Conservation (phyloP, 2,888 invertebrate genomes). For the Drosophila falleni region DNA sequence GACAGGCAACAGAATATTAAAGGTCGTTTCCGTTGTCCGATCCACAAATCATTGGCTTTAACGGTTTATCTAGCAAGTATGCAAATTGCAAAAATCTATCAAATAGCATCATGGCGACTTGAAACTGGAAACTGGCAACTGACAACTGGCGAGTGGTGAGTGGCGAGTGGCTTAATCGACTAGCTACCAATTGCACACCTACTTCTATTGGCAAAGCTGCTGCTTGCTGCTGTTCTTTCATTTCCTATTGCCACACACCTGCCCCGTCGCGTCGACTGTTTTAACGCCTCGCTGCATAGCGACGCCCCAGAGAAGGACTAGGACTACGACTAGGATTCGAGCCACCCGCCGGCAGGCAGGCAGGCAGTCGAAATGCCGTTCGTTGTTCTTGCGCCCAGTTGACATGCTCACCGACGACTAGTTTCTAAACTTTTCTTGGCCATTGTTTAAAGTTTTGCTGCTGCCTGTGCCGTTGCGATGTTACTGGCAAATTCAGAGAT, state of each 20-base stretch:
- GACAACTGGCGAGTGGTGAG: slow-evolving; percentile 4
- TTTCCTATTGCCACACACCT: slow-evolving; percentile 30
- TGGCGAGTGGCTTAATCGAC: slow-evolving; percentile 41
- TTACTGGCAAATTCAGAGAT: slow-evolving; percentile 73
- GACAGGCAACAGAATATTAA: slow-evolving; percentile 44
- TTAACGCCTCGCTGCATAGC: slow-evolving; percentile 70
- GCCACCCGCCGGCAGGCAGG: slow-evolving; percentile 62
- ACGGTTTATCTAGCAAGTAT: slow-evolving; percentile 50
- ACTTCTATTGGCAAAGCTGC: slow-evolving; percentile 11
- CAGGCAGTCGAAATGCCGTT: slow-evolving; percentile 56
- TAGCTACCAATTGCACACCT: slow-evolving; percentile 23
- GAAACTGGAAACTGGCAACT: neutral
- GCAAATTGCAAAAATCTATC: slow-evolving; percentile 68
- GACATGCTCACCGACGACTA: slow-evolving; percentile 76
- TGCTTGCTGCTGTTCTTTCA: slow-evolving; percentile 19
- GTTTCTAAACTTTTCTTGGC: slow-evolving; percentile 74
- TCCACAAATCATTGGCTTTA: slow-evolving; percentile 50
- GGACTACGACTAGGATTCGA: slow-evolving; percentile 6
- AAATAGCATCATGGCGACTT: slow-evolving; percentile 14
- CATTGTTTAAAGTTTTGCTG: slow-evolving; percentile 74
- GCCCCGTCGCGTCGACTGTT: slow-evolving; percentile 41
- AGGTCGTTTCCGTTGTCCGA: slow-evolving; percentile 21
- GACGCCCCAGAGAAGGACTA: slow-evolving; percentile 27
- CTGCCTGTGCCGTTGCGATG: slow-evolving; percentile 12
- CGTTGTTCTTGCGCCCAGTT: slow-evolving; percentile 73